A percentile compares a stretch with the other conserved stretches of the same genome.
Conservation (phyloP, 2,888 invertebrate species). For the Chironomus riparius region DNA sequence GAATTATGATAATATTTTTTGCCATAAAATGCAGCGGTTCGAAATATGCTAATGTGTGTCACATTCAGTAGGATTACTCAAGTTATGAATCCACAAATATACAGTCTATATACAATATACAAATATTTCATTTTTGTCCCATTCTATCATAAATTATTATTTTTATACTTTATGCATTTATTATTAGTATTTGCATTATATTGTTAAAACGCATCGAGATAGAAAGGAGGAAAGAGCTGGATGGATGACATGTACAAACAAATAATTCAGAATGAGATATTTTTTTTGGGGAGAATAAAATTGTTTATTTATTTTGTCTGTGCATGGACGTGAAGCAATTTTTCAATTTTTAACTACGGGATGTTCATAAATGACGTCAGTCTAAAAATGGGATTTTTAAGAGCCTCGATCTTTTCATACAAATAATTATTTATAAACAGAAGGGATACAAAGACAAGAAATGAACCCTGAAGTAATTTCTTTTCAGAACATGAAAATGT, state of each 20-base stretch:
- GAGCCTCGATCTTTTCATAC: no score
- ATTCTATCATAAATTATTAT: neutral
- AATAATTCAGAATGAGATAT: neutral
- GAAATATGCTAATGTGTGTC: neutral
- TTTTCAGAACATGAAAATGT: neutral
- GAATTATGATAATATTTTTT: no score
- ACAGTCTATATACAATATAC: no score
- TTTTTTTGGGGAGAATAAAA: neutral
- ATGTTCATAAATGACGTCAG: no score
- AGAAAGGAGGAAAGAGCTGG: neutral
- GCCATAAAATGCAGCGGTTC: neutral
- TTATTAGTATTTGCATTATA: neutral
- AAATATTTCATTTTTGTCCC: neutral
- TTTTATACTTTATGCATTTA: neutral
- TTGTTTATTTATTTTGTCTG: neutral
- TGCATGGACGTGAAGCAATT: neutral
- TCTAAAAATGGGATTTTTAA: no score
- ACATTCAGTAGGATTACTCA: neutral
- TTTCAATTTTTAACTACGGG: neutral
- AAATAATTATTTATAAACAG: no score
- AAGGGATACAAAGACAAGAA: no score
- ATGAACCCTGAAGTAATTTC: no score
- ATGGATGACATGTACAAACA: neutral
- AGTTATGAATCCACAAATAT: neutral
- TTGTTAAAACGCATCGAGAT: conserved; percentile 5